These are phyloP conservation scores for Syngnathus typhle DNA, from an alignment of 2,113 vertebrate species.

Conservation along the genomic window DNA sequence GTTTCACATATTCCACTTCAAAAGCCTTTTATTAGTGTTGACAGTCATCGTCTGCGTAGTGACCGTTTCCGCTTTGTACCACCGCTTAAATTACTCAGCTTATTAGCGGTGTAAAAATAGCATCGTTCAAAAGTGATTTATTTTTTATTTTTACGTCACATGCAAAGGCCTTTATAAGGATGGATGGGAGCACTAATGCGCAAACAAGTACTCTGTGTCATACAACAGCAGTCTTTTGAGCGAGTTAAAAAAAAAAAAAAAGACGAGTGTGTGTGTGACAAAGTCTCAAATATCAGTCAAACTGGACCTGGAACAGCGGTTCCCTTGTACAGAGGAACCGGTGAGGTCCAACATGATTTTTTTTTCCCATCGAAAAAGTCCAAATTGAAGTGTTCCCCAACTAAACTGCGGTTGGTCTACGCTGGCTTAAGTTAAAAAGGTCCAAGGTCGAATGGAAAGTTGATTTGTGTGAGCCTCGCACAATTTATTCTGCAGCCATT, in stretches of 20 bases:
- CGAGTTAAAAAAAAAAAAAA: slow-evolving; percentile 19
- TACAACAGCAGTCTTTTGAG: slow-evolving; percentile 46
- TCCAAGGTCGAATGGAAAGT: too few species aligned
- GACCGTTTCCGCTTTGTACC: slow-evolving; percentile 43
- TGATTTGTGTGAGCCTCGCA: too few species aligned
- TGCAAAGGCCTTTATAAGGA: slow-evolving; percentile 15
- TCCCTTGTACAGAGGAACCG: background rate
- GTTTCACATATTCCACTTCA: slow-evolving; percentile 14
- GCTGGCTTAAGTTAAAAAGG: too few species aligned
- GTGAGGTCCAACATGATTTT: background rate
- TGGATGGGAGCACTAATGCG: slow-evolving; percentile 27
- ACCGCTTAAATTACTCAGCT: slow-evolving; percentile 23
- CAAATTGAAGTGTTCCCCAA: background rate
- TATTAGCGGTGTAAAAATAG: slow-evolving; percentile 45
- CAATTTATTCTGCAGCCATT: too few species aligned
- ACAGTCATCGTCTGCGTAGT: slow-evolving; percentile 30
- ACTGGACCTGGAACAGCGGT: background rate
- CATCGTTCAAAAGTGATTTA: slow-evolving; percentile 35
- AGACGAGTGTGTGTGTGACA: slow-evolving; percentile 10
- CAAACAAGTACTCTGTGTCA: slow-evolving; percentile 51
- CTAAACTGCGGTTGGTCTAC: background rate
- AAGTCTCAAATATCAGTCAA: slow-evolving; percentile 14
- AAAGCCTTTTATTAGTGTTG: slow-evolving; percentile 9
- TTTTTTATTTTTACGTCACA: slow-evolving; percentile 34
- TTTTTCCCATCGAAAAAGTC: background rate